These are phyloP conservation scores for Neoniphon sammara DNA, from an alignment of 2,797 vertebrate species.

Conservation along the genomic window DNA sequence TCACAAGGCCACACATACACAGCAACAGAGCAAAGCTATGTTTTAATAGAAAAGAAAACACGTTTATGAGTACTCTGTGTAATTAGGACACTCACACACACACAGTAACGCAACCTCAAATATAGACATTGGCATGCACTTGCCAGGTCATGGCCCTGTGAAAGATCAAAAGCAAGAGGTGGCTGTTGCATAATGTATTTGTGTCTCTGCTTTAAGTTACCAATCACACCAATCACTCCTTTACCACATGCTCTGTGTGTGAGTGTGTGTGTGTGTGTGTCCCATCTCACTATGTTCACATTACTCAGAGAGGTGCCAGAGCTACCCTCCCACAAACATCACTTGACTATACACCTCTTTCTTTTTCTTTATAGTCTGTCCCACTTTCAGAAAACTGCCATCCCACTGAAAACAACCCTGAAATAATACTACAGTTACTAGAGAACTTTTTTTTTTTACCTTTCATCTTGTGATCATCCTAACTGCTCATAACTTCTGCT, in stretches of 20 bases:
- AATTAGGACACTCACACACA: background rate
- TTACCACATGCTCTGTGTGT: constrained; percentile 21
- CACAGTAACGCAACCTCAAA: background rate
- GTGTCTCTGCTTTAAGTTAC: constrained; percentile 41
- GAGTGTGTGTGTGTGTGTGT: constrained; percentile 8
- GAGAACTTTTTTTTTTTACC: background rate
- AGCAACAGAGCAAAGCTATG: constrained; percentile 21
- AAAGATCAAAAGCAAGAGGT: constrained; percentile 7
- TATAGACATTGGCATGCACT: constrained; percentile 2
- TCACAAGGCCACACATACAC: constrained; percentile 43
- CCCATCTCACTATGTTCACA: constrained; percentile 13
- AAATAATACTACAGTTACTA: background rate
- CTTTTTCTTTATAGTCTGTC: background rate
- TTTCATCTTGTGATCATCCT: background rate
- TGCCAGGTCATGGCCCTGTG: constrained; percentile 4
- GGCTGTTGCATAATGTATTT: constrained; percentile 38
- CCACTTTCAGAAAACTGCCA: background rate
- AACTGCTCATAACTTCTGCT: background rate
- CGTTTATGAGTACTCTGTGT: constrained; percentile 12
- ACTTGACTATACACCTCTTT: constrained; percentile 1
- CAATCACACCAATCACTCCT: constrained; percentile 20
- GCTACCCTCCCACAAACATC: background rate
- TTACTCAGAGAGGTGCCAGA: constrained; percentile 1
- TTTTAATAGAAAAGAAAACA: constrained; percentile 29
- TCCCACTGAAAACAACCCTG: background rate